phyloP scores from a whole-genome alignment of 1,140 invertebrate genomes.

The Centruroides sculpturatus region DNA sequence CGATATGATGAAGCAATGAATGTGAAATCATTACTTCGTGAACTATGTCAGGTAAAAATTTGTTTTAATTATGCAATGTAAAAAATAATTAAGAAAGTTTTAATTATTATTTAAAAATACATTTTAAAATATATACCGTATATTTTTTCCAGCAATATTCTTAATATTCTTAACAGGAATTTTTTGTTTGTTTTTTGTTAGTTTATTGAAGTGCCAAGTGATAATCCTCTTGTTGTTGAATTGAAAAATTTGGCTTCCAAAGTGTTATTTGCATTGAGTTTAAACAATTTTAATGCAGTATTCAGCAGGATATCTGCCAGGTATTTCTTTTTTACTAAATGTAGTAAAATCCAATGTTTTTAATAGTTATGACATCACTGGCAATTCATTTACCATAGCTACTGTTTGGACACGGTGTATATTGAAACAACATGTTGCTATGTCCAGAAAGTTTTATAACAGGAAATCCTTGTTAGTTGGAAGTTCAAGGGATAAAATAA shows the following conservation, averaged over 20 bases:
- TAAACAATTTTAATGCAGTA: slow-evolving; percentile 92
- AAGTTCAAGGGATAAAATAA: no score
- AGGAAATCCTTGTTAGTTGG: no score
- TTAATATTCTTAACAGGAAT: not conserved
- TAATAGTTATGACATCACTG: no score
- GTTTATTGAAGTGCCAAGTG: slow-evolving; percentile 45
- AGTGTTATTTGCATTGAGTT: slow-evolving; percentile 85
- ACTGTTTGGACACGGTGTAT: no score
- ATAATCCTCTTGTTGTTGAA: slow-evolving; percentile 63
- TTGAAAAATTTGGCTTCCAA: slow-evolving; percentile 81
- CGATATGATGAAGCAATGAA: slow-evolving; percentile 89
- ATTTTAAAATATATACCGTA: no score
- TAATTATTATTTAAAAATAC: not conserved
- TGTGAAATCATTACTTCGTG: slow-evolving; percentile 79
- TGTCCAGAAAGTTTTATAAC: no score
- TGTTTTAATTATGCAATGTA: slow-evolving; percentile 17
- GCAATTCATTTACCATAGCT: no score
- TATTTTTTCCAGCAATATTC: no score
- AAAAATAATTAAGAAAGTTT: not conserved
- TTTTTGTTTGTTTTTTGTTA: slow-evolving; percentile 31
- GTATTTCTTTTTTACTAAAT: slow-evolving; percentile 17
- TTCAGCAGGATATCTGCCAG: slow-evolving; percentile 83
- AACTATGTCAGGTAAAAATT: slow-evolving; percentile 89
- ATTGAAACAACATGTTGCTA: no score
- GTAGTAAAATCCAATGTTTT: no score